Base-by-base conservation (phyloP, 2,888 invertebrate genomes). In the Acanthacorydalis orientalis region DNA sequence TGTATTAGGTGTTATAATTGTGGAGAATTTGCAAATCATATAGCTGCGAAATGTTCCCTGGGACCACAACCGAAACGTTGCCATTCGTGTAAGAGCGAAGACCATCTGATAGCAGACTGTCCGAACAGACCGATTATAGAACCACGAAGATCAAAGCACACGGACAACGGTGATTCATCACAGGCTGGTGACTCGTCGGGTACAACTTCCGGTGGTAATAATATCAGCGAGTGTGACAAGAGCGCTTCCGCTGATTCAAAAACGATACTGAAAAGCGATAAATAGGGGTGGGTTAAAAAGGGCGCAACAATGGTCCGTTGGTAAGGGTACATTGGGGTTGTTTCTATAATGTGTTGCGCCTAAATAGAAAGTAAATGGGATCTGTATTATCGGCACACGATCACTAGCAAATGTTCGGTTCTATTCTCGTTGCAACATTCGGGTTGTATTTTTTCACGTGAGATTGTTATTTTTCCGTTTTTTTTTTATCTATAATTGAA, bases 51-150 rank as follows among this genome's bases (percentile, higher is more conserved):
- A 64, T 92, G 92, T 66, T 77, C 79, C 53, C 72, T 84, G 61
- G 89, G 87, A 11, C 90, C 90, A 46, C 83, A 88, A 68, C 90
- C 90, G 57, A 91, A 91, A 69, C 75, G 86, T 58, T 92, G 92
- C 67, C 90, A 92, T 68, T 78, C 80, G 62, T 92, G 91, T 67
- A 89, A 88, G 64, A 80, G 85, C 55, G 82, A 83, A 57, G 86
- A 84, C 58, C 92, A 92, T 67, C 74, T 92, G 49, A 84, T 91
- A 51, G 90, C 88, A 31, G 88, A 91, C 61, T 92, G 92, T 65
- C 89, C 91, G 15, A 67, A 72, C 23, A 72, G 76, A 53, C 59
- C 61, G 49, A 67, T 61, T 49, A 51, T 51, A 14, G 53, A 52
- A 47, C 49, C 49, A 15, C 44, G 51, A 52, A 37, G 51, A 53